Evolutionary conservation across 2,113 vertebrate species (phyloP), one percentile per base, ranked within the genome.

Genomic region (Catharus fuscescens): DNA sequence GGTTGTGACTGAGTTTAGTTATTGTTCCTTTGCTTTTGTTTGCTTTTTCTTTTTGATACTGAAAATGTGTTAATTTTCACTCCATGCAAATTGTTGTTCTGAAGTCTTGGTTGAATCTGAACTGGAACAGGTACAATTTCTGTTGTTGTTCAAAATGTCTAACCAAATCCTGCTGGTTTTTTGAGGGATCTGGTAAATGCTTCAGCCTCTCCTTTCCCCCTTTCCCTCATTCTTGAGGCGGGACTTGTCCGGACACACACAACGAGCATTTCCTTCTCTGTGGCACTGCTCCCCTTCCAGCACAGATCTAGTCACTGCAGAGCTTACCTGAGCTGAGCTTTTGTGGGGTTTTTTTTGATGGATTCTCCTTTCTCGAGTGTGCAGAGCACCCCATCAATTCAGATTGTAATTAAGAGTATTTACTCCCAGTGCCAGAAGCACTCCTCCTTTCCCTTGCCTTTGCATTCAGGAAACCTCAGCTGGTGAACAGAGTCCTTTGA

Each of bases 241-340:
- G 31, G 29, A 10, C 32, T 90, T 47, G 18, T 34, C 36, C 40
- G 18, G 1, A 31, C 3, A 2, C 32, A 24, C 0, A 0, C 1
- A 0, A 1, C 2, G 16, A 47, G 7, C 1, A 1, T 80, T 69
- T 64, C 34, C 32, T 54, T 34, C 70, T 47, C 38, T 29, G 52
- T 21, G 8, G 29, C 17, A 5, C 48, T 42, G 53, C 57, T 48
- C 13, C 1, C 2, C 0, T 57, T 72, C 67, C 64, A 7, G 24
- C 38, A 10, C 3, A 4, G 47, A 5, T 36, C 60, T 36, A 17
- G 8, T 47, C 19, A 1, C 38, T 85, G 9, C n/a, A 42, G 60
- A 54, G 78, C 25, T 73, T 61, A 2, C 20, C n/a, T 45, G 11
- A 42, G 40, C 56, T 53, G 54, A 74, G 19, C 32, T 62, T 71